Evolutionary conservation across 1,140 invertebrate species (phyloP), one percentile per base, ranked within the genome.

Genomic region (Drosophila malerkotliana): DNA sequence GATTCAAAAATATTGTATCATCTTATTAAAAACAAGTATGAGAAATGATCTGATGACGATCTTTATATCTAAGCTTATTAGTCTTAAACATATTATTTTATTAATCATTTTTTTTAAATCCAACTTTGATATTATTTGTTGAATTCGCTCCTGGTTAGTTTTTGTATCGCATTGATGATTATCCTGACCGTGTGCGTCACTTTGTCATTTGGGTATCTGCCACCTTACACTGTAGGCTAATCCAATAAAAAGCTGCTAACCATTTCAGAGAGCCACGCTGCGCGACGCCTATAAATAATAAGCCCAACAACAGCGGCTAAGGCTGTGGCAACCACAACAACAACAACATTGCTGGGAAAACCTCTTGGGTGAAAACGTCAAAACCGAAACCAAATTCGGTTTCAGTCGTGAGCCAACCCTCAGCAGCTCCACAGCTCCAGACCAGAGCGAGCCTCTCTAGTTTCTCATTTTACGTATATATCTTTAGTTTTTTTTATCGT

Each of bases 191-290:
- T 73, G 41, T 68, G 73, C 68, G 63, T 78, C 61, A 64, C 49
- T 66, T 75, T 45, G 44, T 56, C 59, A 72, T 72, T 63, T 52
- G 58, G 49, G 62, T 68, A 67, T 68, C 49, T 77, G 56, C 66
- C 62, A 66, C 60, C 53, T 71, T 73, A 66, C 67, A 54, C 63
- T 68, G 56, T 72, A 61, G 69, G 71, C 74, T 88, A 87, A 87
- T 76, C 83, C 82, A 88, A 85, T 88, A 79, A 83, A 72, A 64
- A 78, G 78, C 77, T 79, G 75, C 60, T 77, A 87, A 78, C 83
- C 53, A 72, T 79, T 88, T 72, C 69, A 85, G 77, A 74, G 80
- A 76, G 73, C 68, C 48, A 71, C 44, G 61, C 56, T 57, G 45
- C 47, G 44, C 55, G 56, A 74, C 61, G 45, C 69, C 63, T 60